Evolutionary conservation across 2,113 vertebrate genomes (phyloP).

Genomic region (Baryphthengus martii): DNA sequence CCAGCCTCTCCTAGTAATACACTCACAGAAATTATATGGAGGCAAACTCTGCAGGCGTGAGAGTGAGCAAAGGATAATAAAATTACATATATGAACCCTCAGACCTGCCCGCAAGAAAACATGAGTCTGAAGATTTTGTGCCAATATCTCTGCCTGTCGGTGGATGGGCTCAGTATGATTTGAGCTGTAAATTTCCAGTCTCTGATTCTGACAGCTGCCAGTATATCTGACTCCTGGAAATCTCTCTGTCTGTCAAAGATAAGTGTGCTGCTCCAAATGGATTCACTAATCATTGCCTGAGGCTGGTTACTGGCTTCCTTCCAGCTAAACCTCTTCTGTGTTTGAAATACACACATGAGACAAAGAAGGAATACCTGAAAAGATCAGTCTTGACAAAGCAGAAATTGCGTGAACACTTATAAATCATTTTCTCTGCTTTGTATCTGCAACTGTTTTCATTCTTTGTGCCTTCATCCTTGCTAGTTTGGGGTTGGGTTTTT

Average conservation of each 20-base stretch:
- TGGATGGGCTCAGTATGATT: neutral
- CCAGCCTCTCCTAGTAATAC: neutral
- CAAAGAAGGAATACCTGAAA: slow-evolving; percentile 48
- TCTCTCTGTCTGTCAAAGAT: slow-evolving; percentile 67
- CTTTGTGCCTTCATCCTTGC: slow-evolving; percentile 31
- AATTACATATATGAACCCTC: neutral
- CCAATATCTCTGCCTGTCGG: neutral
- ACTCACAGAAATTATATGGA: neutral
- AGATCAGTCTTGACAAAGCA: slow-evolving; percentile 50
- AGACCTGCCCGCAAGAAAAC: neutral
- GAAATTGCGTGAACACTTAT: slow-evolving; percentile 15
- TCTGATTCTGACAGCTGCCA: slow-evolving; percentile 57
- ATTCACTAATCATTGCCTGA: slow-evolving; percentile 63
- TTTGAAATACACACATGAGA: slow-evolving; percentile 42
- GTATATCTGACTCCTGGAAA: slow-evolving; percentile 51
- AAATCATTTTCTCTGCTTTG: slow-evolving; percentile 46
- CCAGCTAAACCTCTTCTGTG: slow-evolving; percentile 50
- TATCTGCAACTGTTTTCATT: slow-evolving; percentile 40
- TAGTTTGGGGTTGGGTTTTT: neutral
- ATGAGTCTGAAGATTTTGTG: neutral
- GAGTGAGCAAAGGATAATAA: neutral
- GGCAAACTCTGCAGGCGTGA: neutral
- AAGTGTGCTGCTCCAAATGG: slow-evolving; percentile 58
- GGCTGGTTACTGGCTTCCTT: slow-evolving; percentile 60
- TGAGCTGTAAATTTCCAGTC: slow-evolving; percentile 20